Conservation (phyloP, 2,888 invertebrate genomes). For the Sialis lutaria region DNA sequence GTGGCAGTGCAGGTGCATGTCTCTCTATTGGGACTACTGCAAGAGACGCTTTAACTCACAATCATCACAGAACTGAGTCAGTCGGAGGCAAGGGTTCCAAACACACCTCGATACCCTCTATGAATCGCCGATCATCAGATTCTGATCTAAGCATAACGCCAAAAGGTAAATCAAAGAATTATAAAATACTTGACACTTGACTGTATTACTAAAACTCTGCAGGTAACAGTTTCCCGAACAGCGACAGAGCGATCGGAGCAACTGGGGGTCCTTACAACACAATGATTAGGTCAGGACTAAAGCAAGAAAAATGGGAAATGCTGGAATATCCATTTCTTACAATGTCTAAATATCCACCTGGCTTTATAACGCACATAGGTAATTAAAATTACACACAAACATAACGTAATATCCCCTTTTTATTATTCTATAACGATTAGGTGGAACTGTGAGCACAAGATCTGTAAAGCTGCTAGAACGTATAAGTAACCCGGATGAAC, state of each 20-base stretch:
- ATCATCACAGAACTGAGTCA: constrained; percentile 36
- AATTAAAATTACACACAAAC: constrained; percentile 11
- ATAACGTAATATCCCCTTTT: not conserved
- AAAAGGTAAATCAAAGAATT: constrained; percentile 50
- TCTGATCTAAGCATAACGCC: constrained; percentile 86
- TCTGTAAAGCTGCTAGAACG: constrained; percentile 70
- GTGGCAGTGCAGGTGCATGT: no score
- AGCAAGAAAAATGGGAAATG: constrained; percentile 70
- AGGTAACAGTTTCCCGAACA: constrained; percentile 62
- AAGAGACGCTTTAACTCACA: constrained; percentile 8
- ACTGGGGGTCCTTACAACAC: constrained; percentile 29
- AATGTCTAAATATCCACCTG: constrained; percentile 74
- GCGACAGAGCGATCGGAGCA: constrained; percentile 40
- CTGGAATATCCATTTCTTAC: constrained; percentile 93
- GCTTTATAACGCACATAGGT: constrained; percentile 80
- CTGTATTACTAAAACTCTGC: constrained; percentile 13
- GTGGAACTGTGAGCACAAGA: constrained; percentile 68
- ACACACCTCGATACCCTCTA: constrained; percentile 23
- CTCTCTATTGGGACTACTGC: no score
- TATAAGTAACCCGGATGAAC: constrained; percentile 72
- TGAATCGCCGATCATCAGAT: constrained; percentile 75
- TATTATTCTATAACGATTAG: constrained; percentile 19
- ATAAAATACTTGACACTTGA: not conserved
- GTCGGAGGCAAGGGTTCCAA: constrained; percentile 35
- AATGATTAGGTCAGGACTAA: constrained; percentile 44